Base-by-base conservation (phyloP, 2,113 vertebrate species). In the Heterochromis multidens region DNA sequence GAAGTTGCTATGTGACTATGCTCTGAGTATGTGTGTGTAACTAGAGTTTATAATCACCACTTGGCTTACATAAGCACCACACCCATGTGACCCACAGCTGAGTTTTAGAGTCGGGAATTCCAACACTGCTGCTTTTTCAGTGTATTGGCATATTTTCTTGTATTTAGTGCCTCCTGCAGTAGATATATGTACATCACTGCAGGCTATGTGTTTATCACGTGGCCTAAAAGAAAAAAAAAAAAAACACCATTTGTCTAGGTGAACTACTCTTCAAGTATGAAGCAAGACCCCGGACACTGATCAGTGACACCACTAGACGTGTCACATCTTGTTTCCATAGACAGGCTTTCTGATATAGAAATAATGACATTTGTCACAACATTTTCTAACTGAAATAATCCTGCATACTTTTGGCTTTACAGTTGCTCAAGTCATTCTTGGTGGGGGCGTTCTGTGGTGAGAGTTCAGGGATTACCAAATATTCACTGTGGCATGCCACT, bases 1-100 rank as follows among this genome's bases (percentile, higher is more conserved):
- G 13, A 52, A 1, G 91, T 93, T 92, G 91, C 92, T 92, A 91
- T 63, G 91, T 65, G 88, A 92, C 83, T 2, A 3, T 23, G 12
- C 40, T 56, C 4, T 40, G 65, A 14, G 67, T 82, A 76, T 31
- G 62, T 33, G 72, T 65, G 27, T 72, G 60, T 77, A 79, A 7
- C 63, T 43, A 67, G 9, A 27, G 37, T 25, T 27, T 27, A 23
- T 7, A 52, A 19, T 57, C 52, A 37, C 49, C 43, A 63, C 11
- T 70, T 46, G 5, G 77, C 80, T 62, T 86, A 84, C 56, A 88
- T 29, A 86, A 85, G 74, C 57, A 52, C 87, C 90, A 85, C 89
- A 1, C 90, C 92, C 93, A 85, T 89, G 86, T 91, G 79, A 89
- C 54, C 77, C 82, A 49, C n/a, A 74, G 81, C 54, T 74, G 65